These are phyloP conservation scores for Eudyptes chrysolophus DNA, from an alignment of 2,113 vertebrate genomes.

Conservation along the genomic window DNA sequence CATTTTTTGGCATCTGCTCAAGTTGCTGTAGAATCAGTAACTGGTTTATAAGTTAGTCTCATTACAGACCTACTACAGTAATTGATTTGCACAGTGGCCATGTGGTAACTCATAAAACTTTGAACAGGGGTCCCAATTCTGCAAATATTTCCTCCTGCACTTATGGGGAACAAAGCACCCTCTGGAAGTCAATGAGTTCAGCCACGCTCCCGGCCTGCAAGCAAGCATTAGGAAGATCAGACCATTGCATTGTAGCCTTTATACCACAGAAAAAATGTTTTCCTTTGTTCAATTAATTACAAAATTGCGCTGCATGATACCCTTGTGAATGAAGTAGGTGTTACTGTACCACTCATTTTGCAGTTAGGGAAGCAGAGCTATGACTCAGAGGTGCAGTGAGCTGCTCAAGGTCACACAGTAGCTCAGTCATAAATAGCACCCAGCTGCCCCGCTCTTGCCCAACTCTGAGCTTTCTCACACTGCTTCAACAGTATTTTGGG, in stretches of 20 bases:
- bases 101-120: conserved; percentile 56
- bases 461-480: background rate
- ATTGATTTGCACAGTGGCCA: conserved; percentile 48
- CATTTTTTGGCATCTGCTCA: conserved; percentile 35
- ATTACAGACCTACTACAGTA: conserved; percentile 42
- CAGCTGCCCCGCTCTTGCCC: background rate
- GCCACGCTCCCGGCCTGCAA: background rate
- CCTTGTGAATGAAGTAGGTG: background rate
- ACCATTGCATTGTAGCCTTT: background rate
- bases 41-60: conserved; percentile 36
- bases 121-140: background rate
- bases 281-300: background rate
- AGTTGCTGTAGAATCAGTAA: conserved; percentile 49
- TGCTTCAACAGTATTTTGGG: background rate
- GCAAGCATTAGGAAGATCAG: background rate
- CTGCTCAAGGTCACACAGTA: conserved; percentile 25
- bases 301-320: background rate
- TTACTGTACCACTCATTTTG: background rate
- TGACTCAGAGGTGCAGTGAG: conserved; percentile 8
- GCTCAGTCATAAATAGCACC: conserved; percentile 5
- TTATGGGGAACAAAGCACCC: background rate
- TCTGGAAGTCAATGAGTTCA: background rate
- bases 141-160: background rate
- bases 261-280: background rate
- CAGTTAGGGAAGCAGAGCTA: background rate